Evolutionary conservation across 2,113 vertebrate species (phyloP).

Genomic region (Sigmodon hispidus): DNA sequence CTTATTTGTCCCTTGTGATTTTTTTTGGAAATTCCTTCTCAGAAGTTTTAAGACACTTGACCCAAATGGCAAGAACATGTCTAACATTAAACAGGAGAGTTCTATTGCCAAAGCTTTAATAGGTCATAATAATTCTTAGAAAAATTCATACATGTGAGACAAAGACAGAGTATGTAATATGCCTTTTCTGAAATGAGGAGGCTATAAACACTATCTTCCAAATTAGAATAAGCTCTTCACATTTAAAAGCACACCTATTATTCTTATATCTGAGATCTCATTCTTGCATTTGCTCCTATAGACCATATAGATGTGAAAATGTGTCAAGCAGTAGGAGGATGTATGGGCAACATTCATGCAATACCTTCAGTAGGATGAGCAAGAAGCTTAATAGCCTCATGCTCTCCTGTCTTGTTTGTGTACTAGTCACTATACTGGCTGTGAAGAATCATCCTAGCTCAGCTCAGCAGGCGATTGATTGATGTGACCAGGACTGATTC

Average conservation of each 20-base stretch:
- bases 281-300: neutral
- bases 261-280: conserved; percentile 9
- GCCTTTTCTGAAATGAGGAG: neutral
- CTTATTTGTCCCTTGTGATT: conserved; percentile 21
- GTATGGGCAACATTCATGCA: neutral
- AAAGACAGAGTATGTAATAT: conserved; percentile 26
- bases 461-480: neutral
- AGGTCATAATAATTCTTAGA: conserved; percentile 62
- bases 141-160: conserved; percentile 18
- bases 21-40: conserved; percentile 64
- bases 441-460: neutral
- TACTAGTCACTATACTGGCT: neutral
- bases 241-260: conserved; percentile 41
- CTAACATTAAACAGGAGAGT: conserved; percentile 25
- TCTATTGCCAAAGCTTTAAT: conserved; percentile 57
- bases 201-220: conserved; percentile 35
- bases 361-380: neutral
- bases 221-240: neutral
- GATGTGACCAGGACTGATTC: neutral
- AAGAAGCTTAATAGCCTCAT: neutral
- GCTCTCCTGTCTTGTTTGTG: neutral
- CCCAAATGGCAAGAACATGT: conserved; percentile 65
- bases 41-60: conserved; percentile 65
- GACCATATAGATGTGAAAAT: neutral
- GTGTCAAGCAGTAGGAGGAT: neutral